These are phyloP conservation scores for Mellivora capensis DNA, from an alignment of 2,113 vertebrate species.

Conservation along the genomic window DNA sequence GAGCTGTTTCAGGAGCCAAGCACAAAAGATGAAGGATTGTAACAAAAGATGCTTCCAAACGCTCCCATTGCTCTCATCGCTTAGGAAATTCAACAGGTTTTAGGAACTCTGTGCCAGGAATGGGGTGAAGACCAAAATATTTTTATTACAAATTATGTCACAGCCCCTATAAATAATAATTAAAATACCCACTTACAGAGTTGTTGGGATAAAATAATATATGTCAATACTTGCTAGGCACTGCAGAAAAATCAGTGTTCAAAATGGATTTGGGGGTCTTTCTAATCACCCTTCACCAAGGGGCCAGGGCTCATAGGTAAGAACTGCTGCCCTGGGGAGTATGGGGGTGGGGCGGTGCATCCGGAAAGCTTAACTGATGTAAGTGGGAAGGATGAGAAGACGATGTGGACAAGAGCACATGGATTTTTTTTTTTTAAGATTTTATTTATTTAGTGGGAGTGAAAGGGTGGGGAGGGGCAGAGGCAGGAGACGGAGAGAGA, in stretches of 20 bases:
- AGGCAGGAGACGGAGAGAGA: neutral
- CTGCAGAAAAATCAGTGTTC: neutral
- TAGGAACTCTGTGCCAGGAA: neutral
- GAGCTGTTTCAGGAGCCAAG: neutral
- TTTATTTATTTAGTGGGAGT: neutral
- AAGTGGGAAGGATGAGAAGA: neutral
- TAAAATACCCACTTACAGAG: neutral
- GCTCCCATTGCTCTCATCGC: neutral
- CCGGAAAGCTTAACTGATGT: neutral
- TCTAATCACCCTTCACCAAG: neutral
- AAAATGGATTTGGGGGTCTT: neutral
- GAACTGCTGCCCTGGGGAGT: neutral
- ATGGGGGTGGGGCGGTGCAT: neutral
- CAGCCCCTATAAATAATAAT: neutral
- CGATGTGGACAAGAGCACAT: neutral
- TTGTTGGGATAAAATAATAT: neutral
- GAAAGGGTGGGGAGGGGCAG: neutral
- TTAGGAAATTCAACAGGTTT: neutral
- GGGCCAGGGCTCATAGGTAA: neutral
- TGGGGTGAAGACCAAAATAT: neutral
- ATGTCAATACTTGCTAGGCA: neutral
- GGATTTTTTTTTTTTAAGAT: neutral
- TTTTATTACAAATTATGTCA: neutral
- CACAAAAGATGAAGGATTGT: neutral
- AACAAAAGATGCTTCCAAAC: neutral